Base-by-base conservation (phyloP, 2,888 invertebrate genomes). In the Ochlodes sylvanus region DNA sequence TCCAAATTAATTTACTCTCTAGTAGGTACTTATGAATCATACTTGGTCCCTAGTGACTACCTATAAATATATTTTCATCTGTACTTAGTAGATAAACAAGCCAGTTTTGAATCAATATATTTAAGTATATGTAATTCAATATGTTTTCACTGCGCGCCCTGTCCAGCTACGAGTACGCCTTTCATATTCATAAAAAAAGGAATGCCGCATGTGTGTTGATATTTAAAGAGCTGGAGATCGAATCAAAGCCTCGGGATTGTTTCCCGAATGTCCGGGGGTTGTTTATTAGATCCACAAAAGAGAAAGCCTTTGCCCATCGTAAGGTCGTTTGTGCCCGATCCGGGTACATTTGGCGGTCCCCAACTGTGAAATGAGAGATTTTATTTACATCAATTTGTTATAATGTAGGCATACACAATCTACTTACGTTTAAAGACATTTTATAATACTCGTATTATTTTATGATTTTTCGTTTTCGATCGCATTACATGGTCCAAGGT, bases 201-300 rank as follows among this genome's bases (percentile, higher is more conserved):
- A 52, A 52, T 52, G 52, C 52, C 52, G 21, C 52, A 52, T 52
- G 52, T 50, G 47, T 52, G 52, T 52, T 52, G 52, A 61, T 61
- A 61, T 50, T 69, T 63, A 70, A 71, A 63, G 69, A 66, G 62
- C 68, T 66, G 56, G 61, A 69, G 76, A 74, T 73, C 72, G 72
- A 85, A 86, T 84, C 82, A 85, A 78, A 79, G 77, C 77, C 77
- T 79, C 76, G 27, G 62, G 54, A 62, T 87, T 87, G 88, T 89
- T 89, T 87, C 84, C 77, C 79, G 75, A 86, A 83, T 84, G 83
- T 84, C 86, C 85, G 78, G 79, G 82, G 84, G 87, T 80, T 85
- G 86, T 88, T 88, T 89, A 90, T 90, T 89, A 89, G 86, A 90
- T 90, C 89, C 83, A 79, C 82, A 77, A 76, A 71, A 80, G 75